These are phyloP conservation scores for Parelbella ahira DNA, from an alignment of 2,888 invertebrate genomes.

Conservation along the genomic window DNA sequence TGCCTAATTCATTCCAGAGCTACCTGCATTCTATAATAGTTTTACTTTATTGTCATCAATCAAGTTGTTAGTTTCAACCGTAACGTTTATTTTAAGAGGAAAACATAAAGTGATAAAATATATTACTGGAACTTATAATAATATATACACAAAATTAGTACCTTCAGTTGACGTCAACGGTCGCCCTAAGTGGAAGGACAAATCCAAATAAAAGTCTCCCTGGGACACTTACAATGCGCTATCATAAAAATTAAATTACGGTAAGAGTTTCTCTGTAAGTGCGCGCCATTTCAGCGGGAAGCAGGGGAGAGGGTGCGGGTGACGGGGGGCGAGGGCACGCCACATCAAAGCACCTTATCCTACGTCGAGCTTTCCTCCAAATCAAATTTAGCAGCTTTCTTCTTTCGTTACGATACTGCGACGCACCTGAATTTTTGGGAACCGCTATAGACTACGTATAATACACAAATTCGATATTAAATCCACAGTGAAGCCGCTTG, in stretches of 20 bases:
- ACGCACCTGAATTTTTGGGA: constrained; percentile 45
- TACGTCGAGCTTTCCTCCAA: constrained; percentile 56
- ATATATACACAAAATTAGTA: no score
- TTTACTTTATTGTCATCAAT: no score
- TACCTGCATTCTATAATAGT: no score
- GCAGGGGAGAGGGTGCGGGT: constrained; percentile 38
- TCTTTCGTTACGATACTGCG: constrained; percentile 58
- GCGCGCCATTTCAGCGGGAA: constrained; percentile 64
- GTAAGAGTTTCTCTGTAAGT: constrained; percentile 73
- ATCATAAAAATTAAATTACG: constrained; percentile 80
- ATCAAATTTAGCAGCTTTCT: constrained; percentile 76
- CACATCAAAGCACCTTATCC: constrained; percentile 73
- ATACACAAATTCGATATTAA: no score
- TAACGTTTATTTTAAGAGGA: no score
- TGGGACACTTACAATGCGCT: constrained; percentile 72
- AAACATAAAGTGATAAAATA: no score
- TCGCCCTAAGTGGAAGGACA: constrained; percentile 44
- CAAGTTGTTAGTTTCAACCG: no score
- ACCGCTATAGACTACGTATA: no score
- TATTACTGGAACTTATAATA: no score
- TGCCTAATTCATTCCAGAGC: constrained; percentile 66
- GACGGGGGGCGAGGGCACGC: constrained; percentile 42
- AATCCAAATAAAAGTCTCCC: constrained; percentile 62
- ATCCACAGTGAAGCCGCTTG: no score
- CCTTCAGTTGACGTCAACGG: constrained; percentile 35